A percentile compares a stretch with the other conserved stretches of the same genome.
phyloP scores from a whole-genome alignment of 1,140 invertebrate genomes.

The Orius insidiosus region DNA sequence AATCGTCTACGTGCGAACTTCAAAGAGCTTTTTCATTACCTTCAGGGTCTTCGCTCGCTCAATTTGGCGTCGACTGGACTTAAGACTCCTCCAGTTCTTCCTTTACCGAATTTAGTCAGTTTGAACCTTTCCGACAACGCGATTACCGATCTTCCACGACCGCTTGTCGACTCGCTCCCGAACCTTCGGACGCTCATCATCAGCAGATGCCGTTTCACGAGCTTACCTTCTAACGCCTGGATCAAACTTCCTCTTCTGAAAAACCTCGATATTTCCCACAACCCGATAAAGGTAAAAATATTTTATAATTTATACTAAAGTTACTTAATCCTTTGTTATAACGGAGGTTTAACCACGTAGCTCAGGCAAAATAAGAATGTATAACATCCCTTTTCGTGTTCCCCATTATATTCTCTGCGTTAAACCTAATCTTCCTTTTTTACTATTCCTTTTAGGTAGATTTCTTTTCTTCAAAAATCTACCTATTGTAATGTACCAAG shows the following conservation, averaged over 20 bases:
- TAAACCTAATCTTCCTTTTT: no score
- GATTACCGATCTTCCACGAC: conserved; percentile 40
- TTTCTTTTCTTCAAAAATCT: no score
- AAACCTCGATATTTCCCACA: conserved; percentile 41
- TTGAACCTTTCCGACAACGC: conserved; percentile 60
- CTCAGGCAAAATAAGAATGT: no score
- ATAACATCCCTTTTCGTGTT: no score
- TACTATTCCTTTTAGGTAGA: no score
- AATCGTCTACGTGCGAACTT: conserved; percentile 73
- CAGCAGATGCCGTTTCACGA: conserved; percentile 43
- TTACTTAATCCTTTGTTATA: no score
- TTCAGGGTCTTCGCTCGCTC: conserved; percentile 58
- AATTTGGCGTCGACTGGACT: conserved; percentile 56
- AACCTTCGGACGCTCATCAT: conserved; percentile 44
- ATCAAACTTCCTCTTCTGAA: conserved; percentile 36
- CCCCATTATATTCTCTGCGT: no score
- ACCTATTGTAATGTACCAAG: no score
- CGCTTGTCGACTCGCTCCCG: conserved; percentile 38
- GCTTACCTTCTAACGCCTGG: conserved; percentile 43
- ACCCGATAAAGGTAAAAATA: conserved; percentile 36
- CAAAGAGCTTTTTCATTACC: conserved; percentile 73
- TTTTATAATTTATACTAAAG: no score
- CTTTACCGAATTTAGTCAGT: conserved; percentile 47
- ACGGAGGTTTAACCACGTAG: no score
- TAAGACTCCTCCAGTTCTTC: conserved; percentile 49